Percentiles rank a stretch among this genome's conserved stretches.
Conservation (phyloP, 1,140 invertebrate genomes). For the Amphibalanus amphitrite region DNA sequence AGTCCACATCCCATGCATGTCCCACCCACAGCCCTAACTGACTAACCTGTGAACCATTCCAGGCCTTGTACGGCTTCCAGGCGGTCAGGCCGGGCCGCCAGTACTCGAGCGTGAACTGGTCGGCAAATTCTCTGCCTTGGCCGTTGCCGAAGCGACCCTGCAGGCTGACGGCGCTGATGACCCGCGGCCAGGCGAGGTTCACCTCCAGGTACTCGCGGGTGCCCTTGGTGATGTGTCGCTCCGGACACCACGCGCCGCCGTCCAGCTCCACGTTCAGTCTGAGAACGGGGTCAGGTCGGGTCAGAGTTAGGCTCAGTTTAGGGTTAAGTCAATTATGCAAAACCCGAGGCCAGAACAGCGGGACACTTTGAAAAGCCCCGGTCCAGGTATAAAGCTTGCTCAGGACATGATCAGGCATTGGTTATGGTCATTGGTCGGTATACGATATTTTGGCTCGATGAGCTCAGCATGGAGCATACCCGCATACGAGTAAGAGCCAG, state of each 20-base stretch:
- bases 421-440: too few species aligned
- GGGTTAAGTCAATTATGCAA: too few species aligned
- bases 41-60: conserved; percentile 40
- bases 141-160: conserved; percentile 64
- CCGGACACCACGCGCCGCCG: conserved; percentile 73
- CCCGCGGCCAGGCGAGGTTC: conserved; percentile 41
- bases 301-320: background rate
- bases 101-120: conserved; percentile 56
- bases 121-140: conserved; percentile 53
- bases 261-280: conserved; percentile 51
- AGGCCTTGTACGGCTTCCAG: conserved; percentile 45
- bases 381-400: too few species aligned
- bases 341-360: too few species aligned
- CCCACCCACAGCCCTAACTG: too few species aligned
- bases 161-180: conserved; percentile 53
- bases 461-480: too few species aligned
- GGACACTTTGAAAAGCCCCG: too few species aligned
- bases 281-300: conserved; percentile 20
- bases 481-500: too few species aligned
- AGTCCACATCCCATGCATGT: too few species aligned
- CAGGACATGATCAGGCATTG: too few species aligned
- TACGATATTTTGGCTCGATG: too few species aligned
- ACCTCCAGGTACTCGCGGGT: conserved; percentile 58
- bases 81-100: conserved; percentile 39
- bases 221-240: conserved; percentile 43